Evolutionary conservation across 2,888 invertebrate genomes (phyloP), one percentile per base, ranked within the genome.

Genomic region (Drosophila mimetica): DNA sequence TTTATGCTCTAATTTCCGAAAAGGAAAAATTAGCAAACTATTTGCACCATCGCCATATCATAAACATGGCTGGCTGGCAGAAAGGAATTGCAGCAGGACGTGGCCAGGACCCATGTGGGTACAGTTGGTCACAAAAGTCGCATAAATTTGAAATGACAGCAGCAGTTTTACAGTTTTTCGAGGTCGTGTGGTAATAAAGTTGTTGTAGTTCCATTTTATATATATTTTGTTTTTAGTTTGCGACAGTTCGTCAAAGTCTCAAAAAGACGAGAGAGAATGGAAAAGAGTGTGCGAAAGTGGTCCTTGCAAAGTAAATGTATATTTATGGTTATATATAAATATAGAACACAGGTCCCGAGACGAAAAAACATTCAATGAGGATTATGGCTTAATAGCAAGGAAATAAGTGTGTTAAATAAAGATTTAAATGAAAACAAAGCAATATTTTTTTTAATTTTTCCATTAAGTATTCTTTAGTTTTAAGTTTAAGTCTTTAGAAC

Each of bases 11-110:
- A 83, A 83, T 83, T 83, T 83, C 82, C 82, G 82, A 75, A 79
- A 82, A 79, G 79, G 82, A 84, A 82, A 86, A 85, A 86, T 85
- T 85, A 85, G 86, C 79, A 79, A 85, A 85, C 81, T 83, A 84
- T 82, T 82, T 84, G 73, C 77, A 66, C 79, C 82, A 84, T 79
- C 79, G 77, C 81, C 82, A 84, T 79, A 84, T 84, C 84, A 83
- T 83, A 83, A 82, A 83, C 81, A 65, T 77, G 77, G 65, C 67
- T 79, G 67, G 64, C 66, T 44, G 44, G 66, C 46, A 41, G 46
- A 53, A 47, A 53, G 39, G 32, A 51, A 60, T 44, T 64, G 52
- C 52, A 57, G 39, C 51, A 47, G 55, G 30, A 60, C 51, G 34
- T 30, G 11, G 37, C 28, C 44, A 42, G 53, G 36, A n/a, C 46